Evolutionary conservation across 2,113 vertebrate species (phyloP).

Genomic region (Galeopterus variegatus): DNA sequence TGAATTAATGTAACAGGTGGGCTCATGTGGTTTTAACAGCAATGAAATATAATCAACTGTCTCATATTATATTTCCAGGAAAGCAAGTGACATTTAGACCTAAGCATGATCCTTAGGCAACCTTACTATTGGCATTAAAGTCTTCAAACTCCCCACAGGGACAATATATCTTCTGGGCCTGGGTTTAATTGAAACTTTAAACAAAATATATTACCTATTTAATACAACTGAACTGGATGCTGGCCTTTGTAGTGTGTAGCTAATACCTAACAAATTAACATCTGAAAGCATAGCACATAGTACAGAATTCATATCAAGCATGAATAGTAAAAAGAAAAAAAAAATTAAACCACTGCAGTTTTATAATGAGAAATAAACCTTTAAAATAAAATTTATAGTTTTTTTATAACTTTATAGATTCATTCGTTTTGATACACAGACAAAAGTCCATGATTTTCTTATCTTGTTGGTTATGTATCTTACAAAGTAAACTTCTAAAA

Average conservation of each 20-base stretch:
- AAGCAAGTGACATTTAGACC: constrained; percentile 87
- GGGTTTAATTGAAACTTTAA: constrained; percentile 91
- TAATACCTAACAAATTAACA: constrained; percentile 87
- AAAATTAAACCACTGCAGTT: constrained; percentile 75
- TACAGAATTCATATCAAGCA: constrained; percentile 83
- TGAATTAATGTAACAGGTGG: constrained; percentile 91
- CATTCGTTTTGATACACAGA: constrained; percentile 79
- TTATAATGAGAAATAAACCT: constrained; percentile 78
- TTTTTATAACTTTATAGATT: constrained; percentile 39
- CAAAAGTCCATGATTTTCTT: constrained; percentile 83
- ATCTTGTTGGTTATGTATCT: constrained; percentile 79
- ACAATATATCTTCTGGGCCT: constrained; percentile 88
- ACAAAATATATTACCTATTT: constrained; percentile 91
- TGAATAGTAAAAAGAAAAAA: constrained; percentile 76
- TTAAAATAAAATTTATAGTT: constrained; percentile 54
- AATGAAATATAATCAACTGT: constrained; percentile 91
- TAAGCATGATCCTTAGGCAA: constrained; percentile 85
- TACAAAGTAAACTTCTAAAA: constrained; percentile 82
- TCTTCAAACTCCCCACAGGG: constrained; percentile 85
- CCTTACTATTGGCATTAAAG: constrained; percentile 88
- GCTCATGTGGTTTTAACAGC: constrained; percentile 87
- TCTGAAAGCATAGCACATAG: constrained; percentile 82
- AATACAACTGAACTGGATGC: constrained; percentile 86
- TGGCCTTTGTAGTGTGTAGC: constrained; percentile 84
- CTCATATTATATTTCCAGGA: constrained; percentile 89